Base-by-base conservation (phyloP, 1,140 invertebrate genomes). In the Cotesia typhae region DNA sequence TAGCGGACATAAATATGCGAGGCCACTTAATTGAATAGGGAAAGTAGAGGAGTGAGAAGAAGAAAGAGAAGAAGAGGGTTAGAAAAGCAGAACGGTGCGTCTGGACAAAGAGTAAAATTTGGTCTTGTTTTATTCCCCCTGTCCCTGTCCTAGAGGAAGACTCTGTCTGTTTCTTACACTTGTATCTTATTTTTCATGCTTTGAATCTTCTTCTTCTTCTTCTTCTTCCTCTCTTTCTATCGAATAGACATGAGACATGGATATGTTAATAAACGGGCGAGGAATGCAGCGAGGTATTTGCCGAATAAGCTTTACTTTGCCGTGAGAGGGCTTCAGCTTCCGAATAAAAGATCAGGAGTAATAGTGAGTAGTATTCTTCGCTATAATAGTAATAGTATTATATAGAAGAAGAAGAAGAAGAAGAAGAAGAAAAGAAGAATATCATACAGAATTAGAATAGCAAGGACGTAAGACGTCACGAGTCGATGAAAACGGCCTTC, bases 1-100 rank as follows among this genome's bases (percentile, higher is more conserved):
- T 78, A 77, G 80, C 75, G 78, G 76, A 85, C 85, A 87, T 87
- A 87, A 87, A 87, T 86, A 86, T 84, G 79, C 83, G 71, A 80
- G 75, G 74, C 75, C 79, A 80, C 82, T 85, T 87, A 87, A 87
- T 87, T 87, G 85, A 87, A 87, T 82, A 80, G 81, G 83, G 80
- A 81, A 83, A 80, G 77, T 75, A 76, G 70, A 73, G 17, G 37
- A 36, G 64, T 47, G 51, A 66, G 65, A 28, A 63, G 76, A 74
- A 77, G 69, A 59, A 69, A 68, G 61, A 75, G 72, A 75, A 74
- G 73, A 77, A 78, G 76, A 75, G 20, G 63, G 68, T 53, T 59
- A 28, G 20, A 66, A n/a, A 14, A 55, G 41, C 38, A 20, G 14
- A 63, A 10, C 69, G 38, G 69, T 37, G 52, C 69, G 17, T 17